Evolutionary conservation across 2,797 vertebrate species (phyloP).

Genomic region (Galagoides demidoff): DNA sequence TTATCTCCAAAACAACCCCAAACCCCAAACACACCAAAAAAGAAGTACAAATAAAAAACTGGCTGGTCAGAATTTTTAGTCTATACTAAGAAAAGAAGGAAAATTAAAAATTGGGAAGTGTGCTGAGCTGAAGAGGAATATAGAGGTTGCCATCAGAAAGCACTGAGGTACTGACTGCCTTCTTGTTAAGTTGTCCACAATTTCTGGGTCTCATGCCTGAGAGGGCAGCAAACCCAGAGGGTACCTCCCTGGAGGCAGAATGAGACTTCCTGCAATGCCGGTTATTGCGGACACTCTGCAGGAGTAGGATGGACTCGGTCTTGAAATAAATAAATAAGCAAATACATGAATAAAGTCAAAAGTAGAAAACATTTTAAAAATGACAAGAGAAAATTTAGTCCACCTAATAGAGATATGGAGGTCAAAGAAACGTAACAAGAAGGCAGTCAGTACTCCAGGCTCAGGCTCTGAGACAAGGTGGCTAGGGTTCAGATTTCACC

Average conservation of each 20-base stretch:
- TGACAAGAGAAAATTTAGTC: neutral
- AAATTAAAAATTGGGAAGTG: neutral
- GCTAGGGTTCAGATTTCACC: neutral
- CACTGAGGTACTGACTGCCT: neutral
- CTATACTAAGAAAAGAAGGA: neutral
- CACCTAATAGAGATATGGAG: neutral
- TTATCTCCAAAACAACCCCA: neutral
- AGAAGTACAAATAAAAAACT: neutral
- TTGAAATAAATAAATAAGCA: no score
- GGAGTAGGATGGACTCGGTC: no score
- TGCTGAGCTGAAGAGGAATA: neutral
- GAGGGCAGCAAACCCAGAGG: neutral
- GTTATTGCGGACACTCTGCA: neutral
- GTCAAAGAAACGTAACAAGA: neutral
- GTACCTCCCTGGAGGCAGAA: neutral
- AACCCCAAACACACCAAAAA: no score
- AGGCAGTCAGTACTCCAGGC: neutral
- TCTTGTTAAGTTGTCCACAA: no score
- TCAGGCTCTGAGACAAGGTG: neutral
- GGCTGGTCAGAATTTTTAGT: neutral
- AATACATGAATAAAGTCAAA: neutral
- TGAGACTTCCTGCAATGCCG: neutral
- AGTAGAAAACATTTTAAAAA: slow-evolving; percentile 16
- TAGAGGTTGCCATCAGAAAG: neutral
- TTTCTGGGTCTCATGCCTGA: neutral